Evolutionary conservation across 2,113 vertebrate genomes (phyloP).

Genomic region (Embiotoca jacksoni): DNA sequence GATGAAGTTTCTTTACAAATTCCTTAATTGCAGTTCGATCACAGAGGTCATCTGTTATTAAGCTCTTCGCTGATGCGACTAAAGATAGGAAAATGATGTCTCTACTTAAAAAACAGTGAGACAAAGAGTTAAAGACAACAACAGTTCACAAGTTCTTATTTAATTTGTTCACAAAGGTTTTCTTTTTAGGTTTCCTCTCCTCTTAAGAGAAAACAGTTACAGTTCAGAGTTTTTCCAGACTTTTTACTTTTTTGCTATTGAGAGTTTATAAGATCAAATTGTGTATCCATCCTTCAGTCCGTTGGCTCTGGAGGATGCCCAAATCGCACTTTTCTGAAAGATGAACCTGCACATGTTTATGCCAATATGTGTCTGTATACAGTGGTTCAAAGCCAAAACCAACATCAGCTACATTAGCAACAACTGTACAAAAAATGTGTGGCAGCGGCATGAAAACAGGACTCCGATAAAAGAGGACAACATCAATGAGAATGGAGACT

Average conservation of each 20-base stretch:
- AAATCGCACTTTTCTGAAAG: too few relatives aligned
- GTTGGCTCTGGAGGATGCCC: too few relatives aligned
- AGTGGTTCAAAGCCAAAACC: conserved; percentile 18
- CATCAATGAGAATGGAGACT: neutral
- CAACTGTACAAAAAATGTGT: conserved; percentile 3
- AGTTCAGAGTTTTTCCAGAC: too few relatives aligned
- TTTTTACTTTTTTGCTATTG: too few relatives aligned
- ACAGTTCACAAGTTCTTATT: conserved; percentile 21
- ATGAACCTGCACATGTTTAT: neutral
- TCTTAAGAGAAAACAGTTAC: neutral
- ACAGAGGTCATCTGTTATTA: conserved; percentile 65
- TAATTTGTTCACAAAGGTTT: conserved; percentile 29
- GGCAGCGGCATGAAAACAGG: neutral
- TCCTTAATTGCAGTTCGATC: conserved; percentile 65
- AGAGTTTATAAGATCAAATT: too few relatives aligned
- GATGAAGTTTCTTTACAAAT: conserved; percentile 60
- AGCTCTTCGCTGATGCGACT: conserved; percentile 33
- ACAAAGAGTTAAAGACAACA: conserved; percentile 26
- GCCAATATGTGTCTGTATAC: neutral
- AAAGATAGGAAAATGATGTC: conserved; percentile 24
- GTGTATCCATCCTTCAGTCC: too few relatives aligned
- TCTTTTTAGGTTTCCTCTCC: conserved; percentile 1
- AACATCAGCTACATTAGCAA: conserved; percentile 10
- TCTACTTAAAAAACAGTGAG: conserved; percentile 2
- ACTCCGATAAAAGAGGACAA: neutral